Conservation (phyloP, 1,140 invertebrate species). For the Macrobrachium rosenbergii region DNA sequence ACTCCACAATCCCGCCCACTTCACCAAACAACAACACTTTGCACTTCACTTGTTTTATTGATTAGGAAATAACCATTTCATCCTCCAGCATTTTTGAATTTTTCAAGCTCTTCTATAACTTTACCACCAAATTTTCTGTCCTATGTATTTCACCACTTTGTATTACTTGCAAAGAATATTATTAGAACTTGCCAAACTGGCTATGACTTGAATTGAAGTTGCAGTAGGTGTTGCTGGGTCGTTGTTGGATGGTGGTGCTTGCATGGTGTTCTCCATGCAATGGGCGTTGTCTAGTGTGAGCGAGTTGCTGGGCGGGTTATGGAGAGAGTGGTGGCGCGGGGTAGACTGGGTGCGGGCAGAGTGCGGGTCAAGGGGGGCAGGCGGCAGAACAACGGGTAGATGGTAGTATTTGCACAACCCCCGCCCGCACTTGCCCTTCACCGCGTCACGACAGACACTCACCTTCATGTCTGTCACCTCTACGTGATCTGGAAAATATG, state of each 20-base stretch:
- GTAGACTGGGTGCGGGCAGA: constrained; percentile 65
- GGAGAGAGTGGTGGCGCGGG: constrained; percentile 57
- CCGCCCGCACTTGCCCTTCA: constrained; percentile 89
- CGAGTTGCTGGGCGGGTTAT: constrained; percentile 54
- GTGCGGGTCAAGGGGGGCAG: constrained; percentile 73
- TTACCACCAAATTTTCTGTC: constrained; percentile 10
- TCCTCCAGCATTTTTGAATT: neutral
- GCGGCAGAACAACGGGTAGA: constrained; percentile 87
- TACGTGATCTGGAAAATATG: constrained; percentile 83
- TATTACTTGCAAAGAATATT: constrained; percentile 56
- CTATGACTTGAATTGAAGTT: constrained; percentile 50
- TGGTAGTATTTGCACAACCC: constrained; percentile 95
- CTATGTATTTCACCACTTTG: neutral
- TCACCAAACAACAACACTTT: constrained; percentile 41
- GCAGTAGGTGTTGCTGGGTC: constrained; percentile 28
- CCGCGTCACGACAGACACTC: constrained; percentile 93
- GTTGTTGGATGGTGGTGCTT: constrained; percentile 45
- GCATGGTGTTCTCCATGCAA: constrained; percentile 70
- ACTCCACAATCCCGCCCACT: constrained; percentile 31
- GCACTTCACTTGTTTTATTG: constrained; percentile 22
- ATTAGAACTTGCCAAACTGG: constrained; percentile 44
- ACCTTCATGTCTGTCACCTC: constrained; percentile 92
- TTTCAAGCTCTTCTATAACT: neutral
- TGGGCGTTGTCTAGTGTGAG: constrained; percentile 52
- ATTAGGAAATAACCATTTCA: constrained; percentile 16